Percentiles rank a stretch among this genome's conserved stretches.
Evolutionary conservation across 2,888 invertebrate species (phyloP).

Genomic region (Pinctada fucata): DNA sequence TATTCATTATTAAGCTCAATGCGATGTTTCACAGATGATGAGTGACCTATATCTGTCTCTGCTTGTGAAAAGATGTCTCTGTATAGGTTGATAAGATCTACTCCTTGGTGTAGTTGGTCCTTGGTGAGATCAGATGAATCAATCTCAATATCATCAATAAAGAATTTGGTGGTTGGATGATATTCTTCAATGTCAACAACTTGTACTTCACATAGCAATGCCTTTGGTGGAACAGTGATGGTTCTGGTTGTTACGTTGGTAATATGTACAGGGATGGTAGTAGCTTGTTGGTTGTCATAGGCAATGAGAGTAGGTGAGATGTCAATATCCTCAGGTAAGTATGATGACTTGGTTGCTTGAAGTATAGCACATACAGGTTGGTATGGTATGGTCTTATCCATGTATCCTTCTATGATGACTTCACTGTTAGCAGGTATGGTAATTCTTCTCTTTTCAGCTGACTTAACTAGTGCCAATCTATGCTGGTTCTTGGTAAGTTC

Average conservation of each 20-base stretch:
- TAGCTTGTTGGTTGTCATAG: background rate
- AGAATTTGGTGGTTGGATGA: background rate
- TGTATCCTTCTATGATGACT: background rate
- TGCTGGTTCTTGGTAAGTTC: no score
- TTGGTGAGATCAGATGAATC: slow-evolving; percentile 8
- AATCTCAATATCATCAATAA: background rate
- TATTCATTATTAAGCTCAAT: slow-evolving; percentile 23
- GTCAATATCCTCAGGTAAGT: slow-evolving; percentile 3
- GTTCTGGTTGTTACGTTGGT: slow-evolving; percentile 20
- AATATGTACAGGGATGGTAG: background rate
- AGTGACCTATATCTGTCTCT: slow-evolving; percentile 29
- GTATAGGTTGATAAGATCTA: background rate
- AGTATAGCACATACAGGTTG: slow-evolving; percentile 11
- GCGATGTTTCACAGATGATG: slow-evolving; percentile 22
- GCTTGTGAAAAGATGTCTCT: slow-evolving; percentile 20
- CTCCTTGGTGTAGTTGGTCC: background rate
- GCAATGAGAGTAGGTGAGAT: slow-evolving; percentile 2
- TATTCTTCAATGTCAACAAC: slow-evolving; percentile 11
- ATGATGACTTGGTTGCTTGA: background rate
- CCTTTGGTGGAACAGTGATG: slow-evolving; percentile 7
- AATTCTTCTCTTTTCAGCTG: no score
- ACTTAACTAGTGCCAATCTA: no score
- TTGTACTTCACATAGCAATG: slow-evolving; percentile 18
- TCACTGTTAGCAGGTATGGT: slow-evolving; percentile 13
- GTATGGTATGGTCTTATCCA: slow-evolving; percentile 6